Evolutionary conservation across 2,888 invertebrate genomes (phyloP).

Genomic region (Leptarthrus brevirostris): DNA sequence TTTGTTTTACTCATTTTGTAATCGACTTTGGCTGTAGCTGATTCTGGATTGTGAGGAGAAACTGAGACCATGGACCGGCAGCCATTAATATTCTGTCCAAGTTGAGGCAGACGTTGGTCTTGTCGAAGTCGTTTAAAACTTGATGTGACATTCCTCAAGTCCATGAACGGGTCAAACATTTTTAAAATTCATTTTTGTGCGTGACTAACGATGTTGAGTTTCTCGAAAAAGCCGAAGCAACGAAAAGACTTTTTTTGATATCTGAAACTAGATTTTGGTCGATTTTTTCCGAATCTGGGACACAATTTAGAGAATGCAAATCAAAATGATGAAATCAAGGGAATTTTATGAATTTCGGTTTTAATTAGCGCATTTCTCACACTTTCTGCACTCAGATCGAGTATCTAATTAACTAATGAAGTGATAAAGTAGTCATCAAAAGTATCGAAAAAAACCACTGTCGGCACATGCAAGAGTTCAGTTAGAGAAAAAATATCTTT

Average conservation of each 20-base stretch:
- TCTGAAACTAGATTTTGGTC: no score
- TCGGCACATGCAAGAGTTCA: no score
- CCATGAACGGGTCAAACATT: slow-evolving; percentile 17
- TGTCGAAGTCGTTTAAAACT: slow-evolving; percentile 20
- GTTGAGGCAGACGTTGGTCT: not conserved
- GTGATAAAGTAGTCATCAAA: slow-evolving; percentile 1
- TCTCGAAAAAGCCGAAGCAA: not conserved
- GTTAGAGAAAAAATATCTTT: no score
- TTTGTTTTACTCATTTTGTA: not conserved
- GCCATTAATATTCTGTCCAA: slow-evolving; percentile 17
- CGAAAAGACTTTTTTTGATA: no score
- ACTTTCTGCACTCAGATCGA: not conserved
- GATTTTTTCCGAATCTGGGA: not conserved
- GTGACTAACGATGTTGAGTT: not conserved
- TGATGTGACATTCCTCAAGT: slow-evolving; percentile 24
- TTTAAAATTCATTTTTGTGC: not conserved
- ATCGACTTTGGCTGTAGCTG: slow-evolving; percentile 5
- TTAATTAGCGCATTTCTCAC: slow-evolving; percentile 9
- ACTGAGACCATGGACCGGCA: not conserved
- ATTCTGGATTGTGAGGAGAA: not conserved
- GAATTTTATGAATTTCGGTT: not conserved
- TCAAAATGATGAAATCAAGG: not conserved
- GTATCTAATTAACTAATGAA: slow-evolving; percentile 9
- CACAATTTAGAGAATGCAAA: slow-evolving; percentile 1
- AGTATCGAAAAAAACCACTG: no score